These are phyloP conservation scores for Hermatobates lingyangjiaoensis DNA, from an alignment of 1,140 invertebrate species.

Conservation along the genomic window DNA sequence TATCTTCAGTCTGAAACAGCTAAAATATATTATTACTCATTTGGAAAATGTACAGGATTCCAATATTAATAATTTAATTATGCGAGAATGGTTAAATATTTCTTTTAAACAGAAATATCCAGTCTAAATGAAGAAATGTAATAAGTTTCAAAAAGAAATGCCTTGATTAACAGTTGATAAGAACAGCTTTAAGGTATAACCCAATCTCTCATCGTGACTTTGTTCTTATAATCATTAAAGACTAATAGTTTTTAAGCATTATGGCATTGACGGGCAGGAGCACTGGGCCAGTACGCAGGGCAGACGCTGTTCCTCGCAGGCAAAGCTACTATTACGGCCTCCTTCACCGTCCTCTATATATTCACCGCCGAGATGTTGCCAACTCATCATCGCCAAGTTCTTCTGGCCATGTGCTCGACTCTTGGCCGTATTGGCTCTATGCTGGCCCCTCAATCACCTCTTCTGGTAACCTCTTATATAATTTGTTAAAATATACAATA, in stretches of 20 bases:
- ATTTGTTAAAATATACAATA: not conserved
- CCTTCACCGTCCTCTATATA: constrained; percentile 47
- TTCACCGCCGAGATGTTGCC: constrained; percentile 55
- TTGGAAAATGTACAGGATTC: no score
- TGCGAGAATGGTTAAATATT: no score
- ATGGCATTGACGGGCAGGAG: not conserved
- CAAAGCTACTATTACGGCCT: constrained; percentile 49
- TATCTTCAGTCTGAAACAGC: no score
- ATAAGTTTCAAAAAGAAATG: no score
- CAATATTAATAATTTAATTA: no score
- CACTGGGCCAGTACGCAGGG: not conserved
- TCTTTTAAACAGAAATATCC: no score
- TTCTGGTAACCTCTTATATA: constrained; percentile 30
- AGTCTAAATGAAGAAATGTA: no score
- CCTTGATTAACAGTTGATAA: no score
- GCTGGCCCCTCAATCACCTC: constrained; percentile 41
- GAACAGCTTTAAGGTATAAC: no score
- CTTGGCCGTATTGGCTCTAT: constrained; percentile 46
- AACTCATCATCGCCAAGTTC: constrained; percentile 38
- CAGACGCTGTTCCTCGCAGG: constrained; percentile 40
- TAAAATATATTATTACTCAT: no score
- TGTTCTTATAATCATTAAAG: constrained; percentile 8
- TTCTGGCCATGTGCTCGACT: constrained; percentile 47
- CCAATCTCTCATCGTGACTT: not conserved
- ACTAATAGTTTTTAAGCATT: not conserved